These are phyloP conservation scores for Sinopyrophorus schimmeli DNA, from an alignment of 2,888 invertebrate genomes.

Conservation along the genomic window DNA sequence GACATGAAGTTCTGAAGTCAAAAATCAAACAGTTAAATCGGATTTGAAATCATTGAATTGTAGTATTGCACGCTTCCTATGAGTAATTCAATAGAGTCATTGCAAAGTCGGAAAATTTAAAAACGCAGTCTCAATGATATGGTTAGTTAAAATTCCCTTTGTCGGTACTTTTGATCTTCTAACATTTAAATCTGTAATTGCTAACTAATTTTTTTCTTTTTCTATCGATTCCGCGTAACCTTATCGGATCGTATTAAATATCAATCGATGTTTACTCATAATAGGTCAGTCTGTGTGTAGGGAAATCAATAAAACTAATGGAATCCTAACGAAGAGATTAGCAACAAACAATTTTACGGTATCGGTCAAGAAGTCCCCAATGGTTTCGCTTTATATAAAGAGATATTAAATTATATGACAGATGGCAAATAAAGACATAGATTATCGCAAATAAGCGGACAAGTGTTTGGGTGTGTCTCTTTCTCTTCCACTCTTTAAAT, in stretches of 20 bases:
- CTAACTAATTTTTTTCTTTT: constrained; percentile 19
- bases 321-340: constrained; percentile 20
- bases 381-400: constrained; percentile 22
- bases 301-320: constrained; percentile 14
- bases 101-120: constrained; percentile 40
- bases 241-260: constrained; percentile 14
- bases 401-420: constrained; percentile 43
- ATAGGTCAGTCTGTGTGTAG: constrained; percentile 21
- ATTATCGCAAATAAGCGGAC: constrained; percentile 3
- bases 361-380: constrained; percentile 25
- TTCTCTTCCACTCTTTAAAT: constrained; percentile 1
- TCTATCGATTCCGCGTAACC: background rate
- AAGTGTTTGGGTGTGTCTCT: constrained; percentile 1
- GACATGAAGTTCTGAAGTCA: constrained; percentile 35
- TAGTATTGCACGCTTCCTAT: constrained; percentile 35
- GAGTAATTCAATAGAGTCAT: constrained; percentile 43
- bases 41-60: constrained; percentile 39
- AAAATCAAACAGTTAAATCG: constrained; percentile 46
- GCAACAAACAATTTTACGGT: constrained; percentile 30
- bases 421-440: constrained; percentile 37
- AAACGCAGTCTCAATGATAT: constrained; percentile 43
- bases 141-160: constrained; percentile 46
- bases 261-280: constrained; percentile 26
- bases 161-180: constrained; percentile 41
- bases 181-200: constrained; percentile 36